Conservation (phyloP, 1,140 invertebrate species). For the Euura saliciscinereae region DNA sequence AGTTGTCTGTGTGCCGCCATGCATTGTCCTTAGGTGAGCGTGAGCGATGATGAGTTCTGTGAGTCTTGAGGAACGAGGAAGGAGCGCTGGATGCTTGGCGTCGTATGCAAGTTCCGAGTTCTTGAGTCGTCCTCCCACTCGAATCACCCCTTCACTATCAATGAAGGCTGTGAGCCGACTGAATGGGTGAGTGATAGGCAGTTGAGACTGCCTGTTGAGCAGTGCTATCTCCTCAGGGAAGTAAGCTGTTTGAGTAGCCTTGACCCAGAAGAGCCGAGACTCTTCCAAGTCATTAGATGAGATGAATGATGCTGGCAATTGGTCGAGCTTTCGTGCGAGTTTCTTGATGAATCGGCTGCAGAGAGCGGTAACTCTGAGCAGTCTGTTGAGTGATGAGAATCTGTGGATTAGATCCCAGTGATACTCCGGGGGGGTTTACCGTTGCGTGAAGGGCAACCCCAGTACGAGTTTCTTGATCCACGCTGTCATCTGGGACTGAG, state of each 20-base stretch:
- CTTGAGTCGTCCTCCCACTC: slow-evolving; percentile 40
- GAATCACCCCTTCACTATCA: slow-evolving; percentile 27
- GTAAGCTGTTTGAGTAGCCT: neutral
- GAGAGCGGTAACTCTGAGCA: neutral
- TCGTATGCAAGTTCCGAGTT: slow-evolving; percentile 23
- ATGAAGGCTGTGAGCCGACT: slow-evolving; percentile 19
- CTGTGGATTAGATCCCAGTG: neutral
- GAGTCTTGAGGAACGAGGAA: slow-evolving; percentile 5
- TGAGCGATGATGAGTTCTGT: slow-evolving; percentile 31
- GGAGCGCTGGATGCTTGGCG: slow-evolving; percentile 30
- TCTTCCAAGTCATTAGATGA: neutral
- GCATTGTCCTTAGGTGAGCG: slow-evolving; percentile 31
- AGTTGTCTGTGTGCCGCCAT: slow-evolving; percentile 32
- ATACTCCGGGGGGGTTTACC: too few relatives aligned
- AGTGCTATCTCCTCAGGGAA: neutral
- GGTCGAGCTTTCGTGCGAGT: neutral
- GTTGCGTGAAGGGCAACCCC: neutral
- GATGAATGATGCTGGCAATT: too few relatives aligned
- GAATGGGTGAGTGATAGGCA: neutral
- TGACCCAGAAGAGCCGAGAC: slow-evolving; percentile 10
- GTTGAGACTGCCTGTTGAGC: neutral
- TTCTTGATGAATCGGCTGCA: neutral
- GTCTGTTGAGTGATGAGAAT: neutral
- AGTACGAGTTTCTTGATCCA: neutral
- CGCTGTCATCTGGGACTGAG: neutral